Evolutionary conservation across 2,797 vertebrate genomes (phyloP).

Genomic region (Oceanodroma leucorhoa): DNA sequence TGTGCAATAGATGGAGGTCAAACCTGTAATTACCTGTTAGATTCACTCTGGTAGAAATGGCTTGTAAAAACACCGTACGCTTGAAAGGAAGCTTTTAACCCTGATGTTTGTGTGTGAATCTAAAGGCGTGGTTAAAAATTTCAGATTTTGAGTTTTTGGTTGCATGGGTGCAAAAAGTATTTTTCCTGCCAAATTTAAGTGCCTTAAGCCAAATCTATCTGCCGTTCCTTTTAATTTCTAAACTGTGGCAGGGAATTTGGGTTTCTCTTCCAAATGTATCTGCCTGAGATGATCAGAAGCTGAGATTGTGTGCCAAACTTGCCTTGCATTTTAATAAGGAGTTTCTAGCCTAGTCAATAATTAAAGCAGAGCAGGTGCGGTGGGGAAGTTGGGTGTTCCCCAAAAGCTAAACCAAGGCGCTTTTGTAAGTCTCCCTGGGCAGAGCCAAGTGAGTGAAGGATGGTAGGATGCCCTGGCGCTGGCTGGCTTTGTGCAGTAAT

Average conservation of each 20-base stretch:
- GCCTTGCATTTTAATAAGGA: slow-evolving; percentile 43
- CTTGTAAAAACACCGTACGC: background rate
- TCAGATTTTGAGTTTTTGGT: background rate
- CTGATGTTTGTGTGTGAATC: background rate
- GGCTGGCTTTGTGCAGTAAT: background rate
- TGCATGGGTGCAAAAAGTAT: background rate
- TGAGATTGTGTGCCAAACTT: background rate
- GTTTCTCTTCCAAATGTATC: background rate
- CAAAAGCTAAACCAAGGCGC: slow-evolving; percentile 27
- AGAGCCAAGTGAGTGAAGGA: background rate
- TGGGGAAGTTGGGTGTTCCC: slow-evolving; percentile 16
- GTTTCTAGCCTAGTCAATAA: background rate
- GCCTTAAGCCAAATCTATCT: background rate
- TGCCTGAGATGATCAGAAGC: slow-evolving; percentile 13
- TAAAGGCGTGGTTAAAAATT: background rate
- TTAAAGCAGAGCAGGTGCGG: slow-evolving; percentile 28
- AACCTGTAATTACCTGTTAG: slow-evolving; percentile 58
- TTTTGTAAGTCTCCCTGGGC: slow-evolving; percentile 6
- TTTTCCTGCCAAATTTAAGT: background rate
- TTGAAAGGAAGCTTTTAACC: background rate
- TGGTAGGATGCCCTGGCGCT: background rate
- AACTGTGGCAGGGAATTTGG: background rate
- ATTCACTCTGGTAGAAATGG: background rate
- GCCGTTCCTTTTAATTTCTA: background rate
- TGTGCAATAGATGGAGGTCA: slow-evolving; percentile 52